Percentiles rank a stretch among this genome's conserved stretches.
These are phyloP conservation scores for Zingel zingel DNA, from an alignment of 2,113 vertebrate genomes.

Conservation along the genomic window DNA sequence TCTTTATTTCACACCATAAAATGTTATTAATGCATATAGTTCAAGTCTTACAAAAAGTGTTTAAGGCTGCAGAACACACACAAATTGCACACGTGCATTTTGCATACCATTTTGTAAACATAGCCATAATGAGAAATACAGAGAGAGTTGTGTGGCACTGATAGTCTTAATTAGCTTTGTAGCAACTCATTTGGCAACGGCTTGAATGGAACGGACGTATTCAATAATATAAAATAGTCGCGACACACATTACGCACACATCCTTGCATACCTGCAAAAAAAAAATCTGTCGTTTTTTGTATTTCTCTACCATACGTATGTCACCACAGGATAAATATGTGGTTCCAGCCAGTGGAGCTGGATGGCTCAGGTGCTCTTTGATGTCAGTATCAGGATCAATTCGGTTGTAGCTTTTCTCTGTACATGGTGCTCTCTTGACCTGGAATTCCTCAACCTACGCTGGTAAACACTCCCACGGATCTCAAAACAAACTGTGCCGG, in stretches of 20 bases:
- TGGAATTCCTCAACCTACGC: constrained; percentile 71
- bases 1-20: neutral
- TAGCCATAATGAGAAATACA: too few relatives aligned
- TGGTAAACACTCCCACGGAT: constrained; percentile 79
- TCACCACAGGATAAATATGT: constrained; percentile 76
- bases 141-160: too few relatives aligned
- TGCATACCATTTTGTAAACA: too few relatives aligned
- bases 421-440: constrained; percentile 73
- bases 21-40: neutral
- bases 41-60: neutral
- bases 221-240: too few relatives aligned
- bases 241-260: constrained; percentile 4
- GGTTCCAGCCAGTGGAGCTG: constrained; percentile 49
- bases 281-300: constrained; percentile 41
- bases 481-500: constrained; percentile 71
- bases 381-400: constrained; percentile 73
- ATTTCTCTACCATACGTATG: constrained; percentile 50
- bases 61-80: neutral
- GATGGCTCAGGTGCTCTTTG: constrained; percentile 64
- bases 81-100: constrained; percentile 1
- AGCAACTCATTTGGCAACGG: too few relatives aligned
- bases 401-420: constrained; percentile 61
- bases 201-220: too few relatives aligned
- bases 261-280: constrained; percentile 24
- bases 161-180: too few relatives aligned